A percentile compares a stretch with the other conserved stretches of the same genome.
Conservation (phyloP, 2,797 vertebrate genomes). For the Choloepus didactylus region DNA sequence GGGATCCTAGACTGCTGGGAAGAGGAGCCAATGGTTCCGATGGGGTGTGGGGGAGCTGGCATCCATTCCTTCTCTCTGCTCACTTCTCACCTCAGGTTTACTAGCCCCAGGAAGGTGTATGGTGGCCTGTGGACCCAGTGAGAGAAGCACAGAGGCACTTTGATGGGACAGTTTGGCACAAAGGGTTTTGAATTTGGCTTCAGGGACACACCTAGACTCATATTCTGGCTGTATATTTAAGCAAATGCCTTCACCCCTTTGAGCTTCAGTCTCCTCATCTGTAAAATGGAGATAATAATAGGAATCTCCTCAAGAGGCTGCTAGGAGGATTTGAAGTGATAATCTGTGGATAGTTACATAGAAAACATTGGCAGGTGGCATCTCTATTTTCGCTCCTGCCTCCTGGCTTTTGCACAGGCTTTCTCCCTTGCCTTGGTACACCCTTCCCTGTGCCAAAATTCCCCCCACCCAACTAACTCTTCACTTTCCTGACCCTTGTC, state of each 20-base stretch:
- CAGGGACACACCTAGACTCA: not conserved
- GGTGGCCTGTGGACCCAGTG: not conserved
- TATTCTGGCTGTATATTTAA: not conserved
- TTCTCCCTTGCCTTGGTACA: not conserved
- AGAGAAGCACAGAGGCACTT: not conserved
- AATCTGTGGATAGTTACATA: not conserved
- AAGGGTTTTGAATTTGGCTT: not conserved
- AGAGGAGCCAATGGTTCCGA: not conserved
- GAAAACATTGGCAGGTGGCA: fast-evolving
- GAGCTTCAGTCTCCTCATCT: not conserved
- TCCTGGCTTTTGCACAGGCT: not conserved
- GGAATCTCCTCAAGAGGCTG: not conserved
- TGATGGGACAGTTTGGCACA: not conserved
- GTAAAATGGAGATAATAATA: not conserved
- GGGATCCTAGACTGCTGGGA: not conserved
- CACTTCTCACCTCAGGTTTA: not conserved
- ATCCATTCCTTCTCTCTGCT: not conserved
- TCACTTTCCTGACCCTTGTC: not conserved
- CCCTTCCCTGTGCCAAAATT: not conserved
- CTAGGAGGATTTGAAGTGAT: not conserved
- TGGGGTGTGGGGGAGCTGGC: no score
- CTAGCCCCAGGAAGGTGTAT: not conserved
- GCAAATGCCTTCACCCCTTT: not conserved
- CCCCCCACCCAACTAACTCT: fast-evolving
- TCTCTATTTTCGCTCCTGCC: fast-evolving